A percentile compares a stretch with the other conserved stretches of the same genome.
phyloP scores from a whole-genome alignment of 2,888 invertebrate species.

The Synanthedon myopaeformis region DNA sequence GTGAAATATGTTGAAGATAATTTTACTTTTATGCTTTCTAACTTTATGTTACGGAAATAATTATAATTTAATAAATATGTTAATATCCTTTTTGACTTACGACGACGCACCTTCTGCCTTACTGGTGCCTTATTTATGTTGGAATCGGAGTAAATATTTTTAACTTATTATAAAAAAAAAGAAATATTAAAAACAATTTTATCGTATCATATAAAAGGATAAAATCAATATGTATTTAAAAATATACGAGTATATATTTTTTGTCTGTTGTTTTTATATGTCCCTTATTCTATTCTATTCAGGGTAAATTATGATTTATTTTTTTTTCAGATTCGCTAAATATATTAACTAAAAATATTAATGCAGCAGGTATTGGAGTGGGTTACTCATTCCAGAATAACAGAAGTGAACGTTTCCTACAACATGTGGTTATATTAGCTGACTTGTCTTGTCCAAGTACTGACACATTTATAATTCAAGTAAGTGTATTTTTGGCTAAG shows the following conservation, averaged over 20 bases:
- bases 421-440: slow-evolving; percentile 38
- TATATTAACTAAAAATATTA: slow-evolving; percentile 21
- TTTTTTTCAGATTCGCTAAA: not conserved
- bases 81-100: slow-evolving; percentile 29
- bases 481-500: slow-evolving; percentile 11
- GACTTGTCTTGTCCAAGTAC: slow-evolving; percentile 43
- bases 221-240: no score
- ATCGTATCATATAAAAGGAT: no score
- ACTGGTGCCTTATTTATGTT: slow-evolving; percentile 37
- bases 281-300: no score
- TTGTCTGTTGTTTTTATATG: no score
- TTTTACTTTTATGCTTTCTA: not conserved
- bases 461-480: slow-evolving; percentile 30
- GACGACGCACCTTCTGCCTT: slow-evolving; percentile 33
- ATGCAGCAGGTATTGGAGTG: slow-evolving; percentile 18
- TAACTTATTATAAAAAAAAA: no score
- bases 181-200: no score
- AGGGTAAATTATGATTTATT: not conserved
- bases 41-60: not conserved
- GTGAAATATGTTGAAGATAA: not conserved
- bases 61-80: slow-evolving; percentile 5
- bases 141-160: slow-evolving; percentile 37
- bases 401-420: slow-evolving; percentile 30
- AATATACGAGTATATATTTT: no score
- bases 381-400: slow-evolving; percentile 35